A percentile compares a stretch with the other conserved stretches of the same genome.
These are phyloP conservation scores for Clepsis dumicolana DNA, from an alignment of 2,888 invertebrate species.

Conservation along the genomic window DNA sequence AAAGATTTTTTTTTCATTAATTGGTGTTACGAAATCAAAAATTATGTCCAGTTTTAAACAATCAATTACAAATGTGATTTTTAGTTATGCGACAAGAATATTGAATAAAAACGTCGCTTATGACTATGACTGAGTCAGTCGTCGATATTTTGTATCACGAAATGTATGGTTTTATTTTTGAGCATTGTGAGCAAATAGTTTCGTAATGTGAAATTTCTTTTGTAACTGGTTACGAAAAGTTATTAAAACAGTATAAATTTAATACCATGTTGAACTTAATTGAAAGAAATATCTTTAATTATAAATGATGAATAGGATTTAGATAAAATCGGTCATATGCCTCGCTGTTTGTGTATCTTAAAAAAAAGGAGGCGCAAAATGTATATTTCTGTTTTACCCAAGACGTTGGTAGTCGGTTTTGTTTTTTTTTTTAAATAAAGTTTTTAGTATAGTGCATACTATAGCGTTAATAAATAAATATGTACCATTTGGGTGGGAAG, in stretches of 20 bases:
- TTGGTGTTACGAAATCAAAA: no score
- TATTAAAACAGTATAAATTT: neutral
- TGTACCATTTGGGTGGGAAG: conserved; percentile 2
- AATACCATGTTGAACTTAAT: neutral
- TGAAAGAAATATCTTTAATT: neutral
- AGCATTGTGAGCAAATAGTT: neutral
- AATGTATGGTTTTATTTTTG: no score
- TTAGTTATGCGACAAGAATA: no score
- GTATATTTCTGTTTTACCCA: conserved; percentile 35
- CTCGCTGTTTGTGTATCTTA: neutral
- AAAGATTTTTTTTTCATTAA: no score
- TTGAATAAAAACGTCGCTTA: no score
- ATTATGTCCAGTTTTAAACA: no score
- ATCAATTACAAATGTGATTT: no score
- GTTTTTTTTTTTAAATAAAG: conserved; percentile 18
- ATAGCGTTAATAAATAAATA: conserved; percentile 15
- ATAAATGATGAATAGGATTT: neutral
- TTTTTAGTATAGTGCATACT: conserved; percentile 17
- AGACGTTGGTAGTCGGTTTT: conserved; percentile 35
- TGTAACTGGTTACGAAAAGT: neutral
- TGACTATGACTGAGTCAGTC: no score
- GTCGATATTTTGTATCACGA: no score
- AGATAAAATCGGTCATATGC: neutral
- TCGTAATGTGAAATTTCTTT: neutral
- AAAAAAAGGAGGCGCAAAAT: conserved; percentile 1